phyloP scores from a whole-genome alignment of 2,888 invertebrate genomes.

The Cataglyphis livida region DNA sequence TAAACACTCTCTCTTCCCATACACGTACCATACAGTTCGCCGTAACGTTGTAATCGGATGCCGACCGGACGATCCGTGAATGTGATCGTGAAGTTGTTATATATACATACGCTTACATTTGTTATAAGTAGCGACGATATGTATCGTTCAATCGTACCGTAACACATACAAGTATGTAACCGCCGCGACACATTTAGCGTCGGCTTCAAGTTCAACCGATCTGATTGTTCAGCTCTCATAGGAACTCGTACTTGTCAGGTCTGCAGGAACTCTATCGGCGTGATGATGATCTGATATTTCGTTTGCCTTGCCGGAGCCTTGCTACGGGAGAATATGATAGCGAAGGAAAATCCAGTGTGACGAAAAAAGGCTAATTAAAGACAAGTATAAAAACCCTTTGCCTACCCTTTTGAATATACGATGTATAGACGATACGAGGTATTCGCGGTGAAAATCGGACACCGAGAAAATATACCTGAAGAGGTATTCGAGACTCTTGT shows the following conservation, averaged over 20 bases:
- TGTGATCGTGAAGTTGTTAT: slow-evolving; percentile 15
- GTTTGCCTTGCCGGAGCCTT: not conserved
- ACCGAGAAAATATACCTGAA: slow-evolving; percentile 77
- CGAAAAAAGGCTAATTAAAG: slow-evolving; percentile 8
- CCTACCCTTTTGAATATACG: slow-evolving; percentile 46
- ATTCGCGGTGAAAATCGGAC: slow-evolving; percentile 76
- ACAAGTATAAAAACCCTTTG: not conserved
- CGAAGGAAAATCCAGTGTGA: not conserved
- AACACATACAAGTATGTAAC: not conserved
- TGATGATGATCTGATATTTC: not conserved
- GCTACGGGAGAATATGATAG: not conserved
- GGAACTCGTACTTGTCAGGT: not conserved
- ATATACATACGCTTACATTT: slow-evolving; percentile 43
- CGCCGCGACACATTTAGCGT: not conserved
- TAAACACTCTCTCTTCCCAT: slow-evolving; percentile 18
- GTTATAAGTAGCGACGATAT: slow-evolving; percentile 44
- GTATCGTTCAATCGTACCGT: slow-evolving; percentile 26
- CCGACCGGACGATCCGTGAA: slow-evolving; percentile 23
- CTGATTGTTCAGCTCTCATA: not conserved
- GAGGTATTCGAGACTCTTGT: slow-evolving; percentile 85
- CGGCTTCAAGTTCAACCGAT: not conserved
- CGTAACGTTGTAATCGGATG: slow-evolving; percentile 48
- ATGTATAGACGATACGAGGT: slow-evolving; percentile 50
- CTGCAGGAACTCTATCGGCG: not conserved
- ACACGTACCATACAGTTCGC: slow-evolving; percentile 14